Percentiles rank a stretch among this genome's conserved stretches.
These are phyloP conservation scores for Macquaria australasica DNA, from an alignment of 2,113 vertebrate species.

Conservation along the genomic window DNA sequence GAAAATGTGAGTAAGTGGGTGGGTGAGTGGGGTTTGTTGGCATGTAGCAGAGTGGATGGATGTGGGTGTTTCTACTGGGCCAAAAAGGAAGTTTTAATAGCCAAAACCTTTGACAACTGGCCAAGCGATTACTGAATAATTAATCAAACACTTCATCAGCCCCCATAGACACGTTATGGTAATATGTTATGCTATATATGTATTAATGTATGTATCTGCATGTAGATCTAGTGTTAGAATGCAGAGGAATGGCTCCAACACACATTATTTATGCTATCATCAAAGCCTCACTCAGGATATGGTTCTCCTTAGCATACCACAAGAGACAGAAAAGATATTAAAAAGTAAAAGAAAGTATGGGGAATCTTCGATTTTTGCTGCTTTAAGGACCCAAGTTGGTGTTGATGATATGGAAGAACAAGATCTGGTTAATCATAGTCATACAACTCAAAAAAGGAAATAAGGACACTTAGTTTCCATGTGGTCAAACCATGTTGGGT, in stretches of 20 bases:
- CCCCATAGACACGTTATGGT: neutral
- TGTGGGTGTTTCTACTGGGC: neutral
- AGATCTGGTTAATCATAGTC: neutral
- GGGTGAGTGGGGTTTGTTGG: neutral
- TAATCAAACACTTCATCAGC: constrained; percentile 3
- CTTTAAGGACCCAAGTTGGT: neutral
- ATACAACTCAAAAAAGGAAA: neutral
- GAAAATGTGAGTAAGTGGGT: neutral
- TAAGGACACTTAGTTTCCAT: too few species aligned
- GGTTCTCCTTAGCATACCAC: neutral
- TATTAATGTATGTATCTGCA: neutral
- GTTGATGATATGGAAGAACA: neutral
- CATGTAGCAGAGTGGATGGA: neutral
- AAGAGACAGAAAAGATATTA: neutral
- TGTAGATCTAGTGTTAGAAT: neutral
- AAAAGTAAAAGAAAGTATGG: neutral
- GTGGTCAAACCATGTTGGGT: neutral
- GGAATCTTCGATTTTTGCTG: neutral
- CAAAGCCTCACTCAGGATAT: neutral
- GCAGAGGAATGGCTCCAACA: neutral
- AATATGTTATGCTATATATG: neutral
- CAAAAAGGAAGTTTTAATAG: neutral
- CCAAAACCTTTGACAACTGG: neutral
- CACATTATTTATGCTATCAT: neutral
- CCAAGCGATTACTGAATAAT: constrained; percentile 20